A percentile compares a stretch with the other conserved stretches of the same genome.
phyloP scores from a whole-genome alignment of 2,113 vertebrate species.

The Ammodytes dubius region DNA sequence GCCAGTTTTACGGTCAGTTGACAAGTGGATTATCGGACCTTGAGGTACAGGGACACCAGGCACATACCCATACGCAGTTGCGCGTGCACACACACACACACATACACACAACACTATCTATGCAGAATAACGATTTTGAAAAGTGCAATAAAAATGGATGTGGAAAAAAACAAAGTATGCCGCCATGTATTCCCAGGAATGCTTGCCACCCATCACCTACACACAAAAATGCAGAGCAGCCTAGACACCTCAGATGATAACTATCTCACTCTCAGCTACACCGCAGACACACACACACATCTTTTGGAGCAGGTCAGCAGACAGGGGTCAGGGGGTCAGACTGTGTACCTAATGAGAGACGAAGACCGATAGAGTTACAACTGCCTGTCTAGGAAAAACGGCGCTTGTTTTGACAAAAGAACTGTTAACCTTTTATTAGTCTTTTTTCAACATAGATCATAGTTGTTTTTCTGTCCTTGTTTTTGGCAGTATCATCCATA shows the following conservation, averaged over 20 bases:
- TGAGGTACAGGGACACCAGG: conserved; percentile 48
- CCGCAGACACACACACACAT: conserved; percentile 21
- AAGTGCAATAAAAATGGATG: neutral
- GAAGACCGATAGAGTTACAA: conserved; percentile 39
- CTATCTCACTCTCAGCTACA: conserved; percentile 47
- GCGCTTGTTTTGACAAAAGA: too few species aligned
- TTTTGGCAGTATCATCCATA: too few species aligned
- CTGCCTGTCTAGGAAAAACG: neutral
- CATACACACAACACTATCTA: neutral
- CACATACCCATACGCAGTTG: neutral
- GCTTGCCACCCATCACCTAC: neutral
- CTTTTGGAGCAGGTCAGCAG: conserved; percentile 40
- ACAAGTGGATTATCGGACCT: conserved; percentile 78
- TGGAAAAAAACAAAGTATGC: neutral
- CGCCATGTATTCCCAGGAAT: neutral
- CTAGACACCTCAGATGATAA: conserved; percentile 42
- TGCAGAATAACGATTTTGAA: neutral
- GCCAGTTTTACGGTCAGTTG: conserved; percentile 72
- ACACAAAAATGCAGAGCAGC: neutral
- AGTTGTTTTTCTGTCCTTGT: too few species aligned
- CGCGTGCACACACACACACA: neutral
- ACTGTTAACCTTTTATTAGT: too few species aligned
- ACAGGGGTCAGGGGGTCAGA: conserved; percentile 57
- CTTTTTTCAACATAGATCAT: too few species aligned
- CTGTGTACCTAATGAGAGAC: conserved; percentile 37